Conservation (phyloP, 2,888 invertebrate genomes). For the Rhagonycha lutea region DNA sequence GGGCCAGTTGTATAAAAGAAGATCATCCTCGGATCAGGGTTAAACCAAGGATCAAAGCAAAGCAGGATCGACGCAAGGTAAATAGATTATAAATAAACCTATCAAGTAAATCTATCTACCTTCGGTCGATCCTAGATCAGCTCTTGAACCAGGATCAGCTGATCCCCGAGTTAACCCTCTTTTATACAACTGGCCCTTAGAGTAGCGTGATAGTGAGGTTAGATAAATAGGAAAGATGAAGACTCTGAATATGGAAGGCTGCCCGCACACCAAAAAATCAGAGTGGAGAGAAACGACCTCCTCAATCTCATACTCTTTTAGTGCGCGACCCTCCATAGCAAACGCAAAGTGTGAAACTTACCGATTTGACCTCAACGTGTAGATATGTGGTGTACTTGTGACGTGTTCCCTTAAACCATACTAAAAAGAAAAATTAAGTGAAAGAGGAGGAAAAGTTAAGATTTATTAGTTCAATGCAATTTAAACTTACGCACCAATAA, state of each 20-base stretch:
- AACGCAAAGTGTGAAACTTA: background rate
- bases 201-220: too few species aligned
- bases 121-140: too few species aligned
- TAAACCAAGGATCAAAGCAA: too few species aligned
- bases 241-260: background rate
- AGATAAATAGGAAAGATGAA: background rate
- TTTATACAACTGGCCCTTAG: too few species aligned
- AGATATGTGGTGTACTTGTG: conserved; percentile 13
- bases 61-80: too few species aligned
- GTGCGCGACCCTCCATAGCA: background rate
- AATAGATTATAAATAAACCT: too few species aligned
- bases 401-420: conserved; percentile 39
- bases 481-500: background rate
- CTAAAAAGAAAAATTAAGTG: conserved; percentile 40
- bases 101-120: too few species aligned
- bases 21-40: too few species aligned
- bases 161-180: too few species aligned
- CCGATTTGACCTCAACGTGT: background rate
- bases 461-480: background rate
- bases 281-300: too few species aligned
- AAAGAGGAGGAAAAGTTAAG: background rate
- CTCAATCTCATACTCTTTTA: background rate
- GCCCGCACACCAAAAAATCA: background rate
- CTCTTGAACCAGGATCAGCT: too few species aligned
- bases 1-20: too few species aligned